Evolutionary conservation across 1,140 invertebrate species (phyloP), one percentile per base, ranked within the genome.

Genomic region (Calliphora vicina): DNA sequence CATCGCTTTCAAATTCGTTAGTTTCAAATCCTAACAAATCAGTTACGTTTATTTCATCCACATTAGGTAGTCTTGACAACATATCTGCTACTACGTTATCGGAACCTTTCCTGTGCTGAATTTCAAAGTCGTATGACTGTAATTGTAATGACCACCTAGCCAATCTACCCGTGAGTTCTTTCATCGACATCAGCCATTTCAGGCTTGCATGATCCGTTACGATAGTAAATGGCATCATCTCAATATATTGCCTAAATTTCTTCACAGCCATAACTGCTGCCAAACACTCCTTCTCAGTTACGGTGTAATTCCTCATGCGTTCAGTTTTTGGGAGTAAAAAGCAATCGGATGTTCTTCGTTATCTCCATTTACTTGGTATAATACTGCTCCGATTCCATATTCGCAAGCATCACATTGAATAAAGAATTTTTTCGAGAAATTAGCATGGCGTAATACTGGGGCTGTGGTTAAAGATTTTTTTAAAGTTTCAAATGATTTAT

Each of bases 241-340:
- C 87, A 27, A 92, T 50, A 85, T 91, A 93, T 10, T 86, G 84
- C 29, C 86, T n/a, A n/a, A n/a, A n/a, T n/a, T n/a, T n/a, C n/a
- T n/a, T n/a, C n/a, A n/a, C n/a, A n/a, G n/a, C n/a, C n/a, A n/a
- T n/a, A n/a, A n/a, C n/a, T n/a, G n/a, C n/a, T n/a, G n/a, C n/a
- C n/a, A n/a, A n/a, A n/a, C n/a, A n/a, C n/a, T n/a, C n/a, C n/a
- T 72, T 82, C 84, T 93, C 91, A 0, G 90, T 90, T 12, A 87
- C 87, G 0, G 83, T 85, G 78, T 91, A 92, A 23, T 90, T 88
- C 12, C 78, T 84, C 85, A 82, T 1, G 25, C 57, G 8, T 50
- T 84, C 12, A 84, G 45, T 43, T 82, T 84, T 3, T 76, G 81
- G 71, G 91, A 91, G 8, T 86, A 84, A 85, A 88, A 92, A 3